Percentiles rank a stretch among this genome's conserved stretches.
Evolutionary conservation across 2,888 invertebrate genomes (phyloP).

Genomic region (Drosophila subquinaria): DNA sequence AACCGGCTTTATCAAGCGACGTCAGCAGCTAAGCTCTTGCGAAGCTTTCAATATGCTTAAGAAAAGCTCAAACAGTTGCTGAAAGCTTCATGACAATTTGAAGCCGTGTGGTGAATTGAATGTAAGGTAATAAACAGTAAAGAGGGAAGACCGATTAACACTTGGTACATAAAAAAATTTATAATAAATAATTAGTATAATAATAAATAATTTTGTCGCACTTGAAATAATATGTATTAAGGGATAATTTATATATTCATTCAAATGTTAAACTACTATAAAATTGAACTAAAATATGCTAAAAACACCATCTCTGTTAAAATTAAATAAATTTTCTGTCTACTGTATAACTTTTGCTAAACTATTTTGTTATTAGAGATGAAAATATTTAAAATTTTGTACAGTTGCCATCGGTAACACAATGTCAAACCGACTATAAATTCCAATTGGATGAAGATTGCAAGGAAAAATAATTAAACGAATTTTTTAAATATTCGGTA

Average conservation of each 20-base stretch:
- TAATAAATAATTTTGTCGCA: too few relatives aligned
- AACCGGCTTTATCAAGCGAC: constrained; percentile 57
- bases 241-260: too few relatives aligned
- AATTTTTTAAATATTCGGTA: not conserved
- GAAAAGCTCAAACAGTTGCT: not conserved
- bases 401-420: not conserved
- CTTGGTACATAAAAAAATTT: too few relatives aligned
- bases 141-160: too few relatives aligned
- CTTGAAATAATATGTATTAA: too few relatives aligned
- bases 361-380: not conserved
- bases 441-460: not conserved
- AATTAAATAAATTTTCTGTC: not conserved
- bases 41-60: not conserved
- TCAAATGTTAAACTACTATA: not conserved
- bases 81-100: not conserved
- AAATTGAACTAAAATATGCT: too few relatives aligned
- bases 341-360: not conserved
- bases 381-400: not conserved
- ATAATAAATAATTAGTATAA: too few relatives aligned
- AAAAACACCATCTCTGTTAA: too few relatives aligned
- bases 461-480: not conserved
- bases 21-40: constrained; percentile 8
- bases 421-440: not conserved
- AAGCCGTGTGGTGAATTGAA: not conserved
- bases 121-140: not conserved